Percentiles rank a stretch among this genome's conserved stretches.
These are phyloP conservation scores for Thunnus thynnus DNA, from an alignment of 2,113 vertebrate genomes.

Conservation along the genomic window DNA sequence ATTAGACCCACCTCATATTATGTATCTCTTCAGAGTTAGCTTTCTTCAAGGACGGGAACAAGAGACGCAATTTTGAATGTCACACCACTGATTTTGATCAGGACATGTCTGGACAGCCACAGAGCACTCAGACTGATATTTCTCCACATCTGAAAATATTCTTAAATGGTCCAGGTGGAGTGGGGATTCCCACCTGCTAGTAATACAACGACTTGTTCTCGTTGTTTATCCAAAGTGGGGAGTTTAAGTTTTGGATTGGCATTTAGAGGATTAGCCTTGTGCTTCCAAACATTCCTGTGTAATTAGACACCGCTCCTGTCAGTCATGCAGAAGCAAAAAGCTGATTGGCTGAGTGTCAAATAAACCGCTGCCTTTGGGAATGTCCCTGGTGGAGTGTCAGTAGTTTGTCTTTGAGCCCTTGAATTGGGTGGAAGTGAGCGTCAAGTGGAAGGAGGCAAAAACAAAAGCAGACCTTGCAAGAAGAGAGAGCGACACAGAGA, in stretches of 20 bases:
- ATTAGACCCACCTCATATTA: slow-evolving; percentile 37
- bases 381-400: slow-evolving; percentile 69
- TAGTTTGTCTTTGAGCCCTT: slow-evolving; percentile 60
- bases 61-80: slow-evolving; percentile 50
- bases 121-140: slow-evolving; percentile 22
- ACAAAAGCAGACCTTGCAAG: slow-evolving; percentile 14
- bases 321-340: slow-evolving; percentile 76
- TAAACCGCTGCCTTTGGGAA: slow-evolving; percentile 67
- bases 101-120: slow-evolving; percentile 67
- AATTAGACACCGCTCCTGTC: slow-evolving; percentile 82
- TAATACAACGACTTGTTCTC: slow-evolving; percentile 69
- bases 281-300: slow-evolving; percentile 84
- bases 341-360: slow-evolving; percentile 78
- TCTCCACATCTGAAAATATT: slow-evolving; percentile 50
- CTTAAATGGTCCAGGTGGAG: slow-evolving; percentile 51
- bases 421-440: slow-evolving; percentile 36
- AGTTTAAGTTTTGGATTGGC: slow-evolving; percentile 75
- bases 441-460: slow-evolving; percentile 4
- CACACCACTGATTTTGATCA: slow-evolving; percentile 48
- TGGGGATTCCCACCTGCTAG: slow-evolving; percentile 59
- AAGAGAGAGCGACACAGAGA: slow-evolving; percentile 11
- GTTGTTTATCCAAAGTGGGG: slow-evolving; percentile 74
- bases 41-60: slow-evolving; percentile 35
- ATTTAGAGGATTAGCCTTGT: slow-evolving; percentile 82
- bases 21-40: slow-evolving; percentile 33